These are phyloP conservation scores for Drosophila serrata DNA, from an alignment of 1,140 invertebrate species.

Conservation along the genomic window DNA sequence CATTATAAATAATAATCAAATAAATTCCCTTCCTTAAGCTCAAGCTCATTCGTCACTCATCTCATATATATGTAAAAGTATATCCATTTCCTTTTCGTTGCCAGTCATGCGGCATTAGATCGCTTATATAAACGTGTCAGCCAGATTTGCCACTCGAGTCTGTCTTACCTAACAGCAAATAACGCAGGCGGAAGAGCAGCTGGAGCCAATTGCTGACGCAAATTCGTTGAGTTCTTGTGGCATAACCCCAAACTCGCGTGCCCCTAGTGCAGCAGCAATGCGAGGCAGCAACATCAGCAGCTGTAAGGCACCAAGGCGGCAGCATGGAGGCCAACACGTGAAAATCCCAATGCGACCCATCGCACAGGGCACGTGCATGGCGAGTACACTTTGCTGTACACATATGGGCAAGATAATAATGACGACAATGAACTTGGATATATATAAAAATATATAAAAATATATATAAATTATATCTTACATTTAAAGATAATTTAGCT, in stretches of 20 bases:
- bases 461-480: background rate
- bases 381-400: background rate
- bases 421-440: background rate
- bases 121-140: constrained; percentile 49
- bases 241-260: constrained; percentile 68
- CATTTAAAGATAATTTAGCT: no score
- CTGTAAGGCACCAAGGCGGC: constrained; percentile 20
- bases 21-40: constrained; percentile 1
- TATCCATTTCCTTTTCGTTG: constrained; percentile 12
- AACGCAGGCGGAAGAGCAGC: constrained; percentile 20
- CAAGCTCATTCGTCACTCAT: background rate
- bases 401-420: background rate
- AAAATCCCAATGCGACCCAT: constrained; percentile 31
- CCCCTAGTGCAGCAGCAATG: constrained; percentile 15
- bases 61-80: no score
- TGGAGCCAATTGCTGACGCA: constrained; percentile 67
- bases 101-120: constrained; percentile 30
- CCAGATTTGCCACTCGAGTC: constrained; percentile 21
- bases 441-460: background rate
- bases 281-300: constrained; percentile 21
- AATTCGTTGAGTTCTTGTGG: constrained; percentile 70
- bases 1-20: background rate
- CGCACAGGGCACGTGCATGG: constrained; percentile 49
- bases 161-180: constrained; percentile 41
- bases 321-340: constrained; percentile 65